phyloP scores from a whole-genome alignment of 1,140 invertebrate species.

The Calliphora vicina region DNA sequence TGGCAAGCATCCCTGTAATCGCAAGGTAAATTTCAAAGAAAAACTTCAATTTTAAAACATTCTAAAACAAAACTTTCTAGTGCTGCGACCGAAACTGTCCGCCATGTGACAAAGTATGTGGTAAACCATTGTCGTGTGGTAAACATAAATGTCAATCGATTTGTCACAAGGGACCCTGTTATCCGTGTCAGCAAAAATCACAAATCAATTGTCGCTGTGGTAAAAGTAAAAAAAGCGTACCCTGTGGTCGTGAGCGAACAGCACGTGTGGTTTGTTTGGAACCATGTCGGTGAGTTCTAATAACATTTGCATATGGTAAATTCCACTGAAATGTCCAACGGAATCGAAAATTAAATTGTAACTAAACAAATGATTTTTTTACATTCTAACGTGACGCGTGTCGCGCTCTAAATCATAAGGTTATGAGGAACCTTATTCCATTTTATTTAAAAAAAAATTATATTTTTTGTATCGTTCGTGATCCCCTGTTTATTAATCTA shows the following conservation, averaged over 20 bases:
- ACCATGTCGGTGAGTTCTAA: conserved; percentile 66
- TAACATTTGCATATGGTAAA: too few relatives aligned
- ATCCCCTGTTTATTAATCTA: too few relatives aligned
- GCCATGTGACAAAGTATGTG: conserved; percentile 87
- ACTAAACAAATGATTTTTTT: too few relatives aligned
- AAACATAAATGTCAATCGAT: conserved; percentile 88
- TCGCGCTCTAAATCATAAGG: too few relatives aligned
- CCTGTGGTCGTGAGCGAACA: conserved; percentile 82
- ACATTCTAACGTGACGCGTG: too few relatives aligned
- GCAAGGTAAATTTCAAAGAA: conserved; percentile 70
- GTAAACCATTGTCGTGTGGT: conserved; percentile 81
- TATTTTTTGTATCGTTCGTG: too few relatives aligned
- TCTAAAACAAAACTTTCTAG: conserved; percentile 60
- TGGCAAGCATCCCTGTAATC: conserved; percentile 86
- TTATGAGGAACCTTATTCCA: too few relatives aligned
- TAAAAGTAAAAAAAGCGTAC: conserved; percentile 78
- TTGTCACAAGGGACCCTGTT: conserved; percentile 90
- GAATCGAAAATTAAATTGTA: too few relatives aligned
- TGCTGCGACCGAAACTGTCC: conserved; percentile 87
- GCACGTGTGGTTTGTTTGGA: conserved; percentile 80
- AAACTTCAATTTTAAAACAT: background rate
- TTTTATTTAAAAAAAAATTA: too few relatives aligned
- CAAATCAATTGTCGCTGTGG: conserved; percentile 86
- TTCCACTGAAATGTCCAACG: too few relatives aligned
- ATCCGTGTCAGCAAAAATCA: conserved; percentile 83